These are phyloP conservation scores for Pristionchus fissidentatus DNA, from an alignment of 2,888 invertebrate species.

Conservation along the genomic window DNA sequence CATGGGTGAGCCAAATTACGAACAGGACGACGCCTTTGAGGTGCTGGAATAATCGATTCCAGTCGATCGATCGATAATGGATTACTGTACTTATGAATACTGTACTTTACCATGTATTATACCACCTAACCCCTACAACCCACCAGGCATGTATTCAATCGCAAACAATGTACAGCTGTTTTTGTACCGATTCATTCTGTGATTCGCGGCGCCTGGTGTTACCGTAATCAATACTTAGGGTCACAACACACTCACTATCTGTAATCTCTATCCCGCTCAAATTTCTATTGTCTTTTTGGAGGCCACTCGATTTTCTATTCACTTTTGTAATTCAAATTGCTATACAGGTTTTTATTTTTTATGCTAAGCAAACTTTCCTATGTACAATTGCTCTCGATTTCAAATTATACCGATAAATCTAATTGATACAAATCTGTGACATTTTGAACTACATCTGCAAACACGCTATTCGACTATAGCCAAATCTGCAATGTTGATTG, in stretches of 20 bases:
- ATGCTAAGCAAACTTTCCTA: not conserved
- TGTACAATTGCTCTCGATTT: not conserved
- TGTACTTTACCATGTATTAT: conserved; percentile 9
- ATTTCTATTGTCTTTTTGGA: not conserved
- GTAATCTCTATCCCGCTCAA: not conserved
- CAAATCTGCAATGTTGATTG: too few species aligned
- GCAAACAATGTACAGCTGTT: conserved; percentile 19
- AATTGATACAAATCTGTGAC: too few species aligned
- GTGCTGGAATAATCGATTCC: conserved; percentile 64
- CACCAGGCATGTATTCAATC: not conserved
- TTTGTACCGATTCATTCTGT: conserved; percentile 21
- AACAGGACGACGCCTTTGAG: conserved; percentile 74
- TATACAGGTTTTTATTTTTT: conserved; percentile 15
- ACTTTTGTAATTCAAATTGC: conserved; percentile 17
- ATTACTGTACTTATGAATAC: not conserved
- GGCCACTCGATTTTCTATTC: not conserved
- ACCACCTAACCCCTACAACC: not conserved
- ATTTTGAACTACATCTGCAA: not conserved
- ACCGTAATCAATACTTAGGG: not conserved
- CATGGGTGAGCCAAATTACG: conserved; percentile 67
- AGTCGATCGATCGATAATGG: conserved; percentile 5
- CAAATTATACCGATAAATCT: too few species aligned
- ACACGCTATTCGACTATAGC: too few species aligned
- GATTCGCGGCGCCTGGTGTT: not conserved
- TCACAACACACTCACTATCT: too few species aligned